A percentile compares a stretch with the other conserved stretches of the same genome.
These are phyloP conservation scores for Takifugu flavidus DNA, from an alignment of 2,113 vertebrate genomes.

Conservation along the genomic window DNA sequence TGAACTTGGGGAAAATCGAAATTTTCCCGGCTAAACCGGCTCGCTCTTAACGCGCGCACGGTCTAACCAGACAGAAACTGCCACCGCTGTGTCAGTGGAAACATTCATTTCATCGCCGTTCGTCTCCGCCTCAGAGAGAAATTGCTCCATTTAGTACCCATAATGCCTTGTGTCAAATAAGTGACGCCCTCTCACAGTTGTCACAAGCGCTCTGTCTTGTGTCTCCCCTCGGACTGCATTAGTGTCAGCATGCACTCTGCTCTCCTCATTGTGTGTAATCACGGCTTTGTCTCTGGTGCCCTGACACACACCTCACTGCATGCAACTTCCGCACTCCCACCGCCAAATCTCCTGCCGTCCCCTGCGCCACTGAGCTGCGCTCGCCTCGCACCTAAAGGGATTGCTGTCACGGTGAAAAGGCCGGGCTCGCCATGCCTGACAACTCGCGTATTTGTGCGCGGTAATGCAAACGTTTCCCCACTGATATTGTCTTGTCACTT, in stretches of 20 bases:
- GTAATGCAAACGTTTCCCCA: conserved; percentile 69
- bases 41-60: no score
- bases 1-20: no score
- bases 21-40: no score
- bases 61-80: not conserved
- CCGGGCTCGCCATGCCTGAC: conserved; percentile 72
- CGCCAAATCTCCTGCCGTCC: conserved; percentile 58
- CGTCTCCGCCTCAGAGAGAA: not conserved
- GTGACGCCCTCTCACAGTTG: conserved; percentile 69
- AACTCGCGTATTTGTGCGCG: conserved; percentile 70
- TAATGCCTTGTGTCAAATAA: conserved; percentile 58
- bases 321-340: conserved; percentile 66
- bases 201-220: conserved; percentile 68
- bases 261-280: conserved; percentile 72
- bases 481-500: conserved; percentile 72
- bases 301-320: conserved; percentile 74
- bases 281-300: conserved; percentile 69
- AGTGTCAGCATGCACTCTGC: conserved; percentile 65
- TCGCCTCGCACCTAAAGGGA: conserved; percentile 69
- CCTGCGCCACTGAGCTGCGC: conserved; percentile 63
- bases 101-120: no score
- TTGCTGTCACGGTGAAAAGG: conserved; percentile 72
- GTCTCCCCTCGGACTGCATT: conserved; percentile 73
- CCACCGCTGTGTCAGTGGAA: not conserved
- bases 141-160: conserved; percentile 48